A percentile compares a stretch with the other conserved stretches of the same genome.
These are phyloP conservation scores for Okapia johnstoni DNA, from an alignment of 2,113 vertebrate species.

Conservation along the genomic window DNA sequence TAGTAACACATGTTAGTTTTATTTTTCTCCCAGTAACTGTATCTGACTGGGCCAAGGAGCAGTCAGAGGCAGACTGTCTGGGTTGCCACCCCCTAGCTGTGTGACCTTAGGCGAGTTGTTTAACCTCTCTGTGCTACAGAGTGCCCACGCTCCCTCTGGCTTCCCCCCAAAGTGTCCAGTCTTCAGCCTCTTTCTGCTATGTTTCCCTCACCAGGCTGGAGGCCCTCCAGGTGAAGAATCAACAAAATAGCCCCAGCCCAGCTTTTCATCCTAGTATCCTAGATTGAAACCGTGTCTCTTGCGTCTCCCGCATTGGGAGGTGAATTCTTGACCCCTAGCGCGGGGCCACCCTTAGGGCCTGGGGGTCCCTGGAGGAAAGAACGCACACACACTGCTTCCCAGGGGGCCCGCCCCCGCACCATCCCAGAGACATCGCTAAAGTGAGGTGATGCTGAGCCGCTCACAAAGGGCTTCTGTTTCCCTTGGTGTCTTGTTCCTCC, in stretches of 20 bases:
- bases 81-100: background rate
- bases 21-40: background rate
- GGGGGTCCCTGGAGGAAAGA: background rate
- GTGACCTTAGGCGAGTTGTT: background rate
- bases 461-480: background rate
- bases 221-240: background rate
- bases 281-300: background rate
- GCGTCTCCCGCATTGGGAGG: background rate
- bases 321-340: background rate
- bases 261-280: background rate
- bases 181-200: background rate
- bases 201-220: background rate
- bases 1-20: background rate
- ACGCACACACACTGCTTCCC: accelerated
- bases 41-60: background rate
- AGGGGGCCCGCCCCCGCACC: no score
- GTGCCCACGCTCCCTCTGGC: background rate
- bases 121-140: background rate
- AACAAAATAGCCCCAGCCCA: background rate
- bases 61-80: background rate
- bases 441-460: accelerated
- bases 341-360: background rate
- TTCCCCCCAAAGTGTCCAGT: background rate
- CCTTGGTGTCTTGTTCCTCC: accelerated
- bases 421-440: background rate